A percentile compares a stretch with the other conserved stretches of the same genome.
These are phyloP conservation scores for Cydia strobilella DNA, from an alignment of 1,140 invertebrate genomes.

Conservation along the genomic window DNA sequence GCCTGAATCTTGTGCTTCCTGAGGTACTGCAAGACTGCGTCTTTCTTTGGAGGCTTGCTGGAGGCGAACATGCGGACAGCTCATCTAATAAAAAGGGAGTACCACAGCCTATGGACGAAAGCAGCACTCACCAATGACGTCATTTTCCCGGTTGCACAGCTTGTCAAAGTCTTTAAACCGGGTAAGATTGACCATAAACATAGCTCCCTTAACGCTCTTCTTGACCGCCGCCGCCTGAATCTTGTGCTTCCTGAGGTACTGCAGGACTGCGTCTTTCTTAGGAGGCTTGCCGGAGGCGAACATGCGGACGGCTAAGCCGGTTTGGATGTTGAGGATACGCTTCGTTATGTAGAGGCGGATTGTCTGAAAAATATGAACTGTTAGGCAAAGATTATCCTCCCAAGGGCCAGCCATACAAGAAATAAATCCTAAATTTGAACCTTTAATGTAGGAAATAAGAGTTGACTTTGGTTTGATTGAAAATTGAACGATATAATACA, in stretches of 20 bases:
- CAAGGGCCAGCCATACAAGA: too few species aligned
- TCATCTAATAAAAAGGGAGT: too few species aligned
- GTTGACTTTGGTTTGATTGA: too few species aligned
- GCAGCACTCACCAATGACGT: slow-evolving; percentile 3
- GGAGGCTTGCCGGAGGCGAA: slow-evolving; percentile 38
- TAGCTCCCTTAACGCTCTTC: slow-evolving; percentile 36
- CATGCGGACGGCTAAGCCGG: slow-evolving; percentile 36
- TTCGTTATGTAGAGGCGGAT: slow-evolving; percentile 40
- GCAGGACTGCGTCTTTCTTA: slow-evolving; percentile 2
- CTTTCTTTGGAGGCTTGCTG: slow-evolving; percentile 35
- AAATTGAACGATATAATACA: too few species aligned
- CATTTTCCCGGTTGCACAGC: not conserved
- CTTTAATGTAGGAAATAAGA: too few species aligned
- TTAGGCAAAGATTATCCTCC: not conserved
- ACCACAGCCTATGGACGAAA: not conserved
- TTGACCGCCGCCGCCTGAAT: slow-evolving; percentile 37
- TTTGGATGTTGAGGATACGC: slow-evolving; percentile 39
- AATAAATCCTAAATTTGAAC: too few species aligned
- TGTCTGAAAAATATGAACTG: slow-evolving; percentile 32
- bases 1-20: slow-evolving; percentile 32
- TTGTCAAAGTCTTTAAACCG: slow-evolving; percentile 36
- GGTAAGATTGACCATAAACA: slow-evolving; percentile 39
- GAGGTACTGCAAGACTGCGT: slow-evolving; percentile 34
- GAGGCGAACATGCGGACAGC: slow-evolving; percentile 36
- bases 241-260: slow-evolving; percentile 36